These are phyloP conservation scores for Rhinella marina DNA, from an alignment of 2,797 vertebrate species.

Conservation along the genomic window DNA sequence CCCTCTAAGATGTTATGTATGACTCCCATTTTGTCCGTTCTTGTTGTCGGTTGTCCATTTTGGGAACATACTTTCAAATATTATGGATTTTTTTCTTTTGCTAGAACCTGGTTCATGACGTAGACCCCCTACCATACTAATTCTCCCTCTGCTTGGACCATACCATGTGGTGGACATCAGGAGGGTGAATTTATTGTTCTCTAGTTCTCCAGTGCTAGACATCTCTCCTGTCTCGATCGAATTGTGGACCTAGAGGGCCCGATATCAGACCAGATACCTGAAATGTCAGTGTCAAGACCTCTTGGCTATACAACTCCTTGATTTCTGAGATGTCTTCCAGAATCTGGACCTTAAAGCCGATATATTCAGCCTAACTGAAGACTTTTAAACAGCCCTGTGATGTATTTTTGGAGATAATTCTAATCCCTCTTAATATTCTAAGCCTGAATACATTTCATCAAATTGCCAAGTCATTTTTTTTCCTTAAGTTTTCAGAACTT, in stretches of 20 bases:
- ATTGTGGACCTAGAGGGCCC: not conserved
- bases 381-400: slow-evolving; percentile 5
- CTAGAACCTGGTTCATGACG: too few relatives aligned
- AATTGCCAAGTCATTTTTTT: slow-evolving; percentile 39
- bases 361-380: not conserved
- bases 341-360: not conserved
- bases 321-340: not conserved
- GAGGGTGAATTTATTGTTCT: too few relatives aligned
- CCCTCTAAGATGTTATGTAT: too few relatives aligned
- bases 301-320: not conserved
- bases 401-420: slow-evolving; percentile 50
- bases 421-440: slow-evolving; percentile 55
- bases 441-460: slow-evolving; percentile 47
- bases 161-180: not conserved
- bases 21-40: too few relatives aligned
- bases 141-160: not conserved
- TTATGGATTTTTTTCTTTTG: too few relatives aligned
- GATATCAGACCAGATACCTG: too few relatives aligned
- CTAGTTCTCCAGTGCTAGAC: not conserved
- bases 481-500: slow-evolving; percentile 25
- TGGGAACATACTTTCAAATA: too few relatives aligned
- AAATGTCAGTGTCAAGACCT: not conserved
- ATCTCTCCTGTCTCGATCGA: not conserved
- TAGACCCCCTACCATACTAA: not conserved
- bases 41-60: too few relatives aligned